Conservation (phyloP, 1,140 invertebrate species). For the Goniozus legneri region DNA sequence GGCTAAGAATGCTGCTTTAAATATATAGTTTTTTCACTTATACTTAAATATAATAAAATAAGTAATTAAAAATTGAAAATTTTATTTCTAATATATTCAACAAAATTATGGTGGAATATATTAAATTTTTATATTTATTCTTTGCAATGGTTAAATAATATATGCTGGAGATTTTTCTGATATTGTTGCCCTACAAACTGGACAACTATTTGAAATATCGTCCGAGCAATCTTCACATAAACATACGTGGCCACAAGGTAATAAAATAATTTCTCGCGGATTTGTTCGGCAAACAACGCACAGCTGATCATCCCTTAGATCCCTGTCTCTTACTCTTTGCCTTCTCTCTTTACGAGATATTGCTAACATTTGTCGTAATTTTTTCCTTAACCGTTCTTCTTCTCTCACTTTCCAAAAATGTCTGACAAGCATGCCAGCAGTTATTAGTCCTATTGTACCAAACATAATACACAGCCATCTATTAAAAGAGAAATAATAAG, state of each 20-base stretch:
- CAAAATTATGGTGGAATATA: background rate
- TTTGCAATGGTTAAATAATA: constrained; percentile 47
- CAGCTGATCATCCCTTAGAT: constrained; percentile 64
- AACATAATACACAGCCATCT: constrained; percentile 66
- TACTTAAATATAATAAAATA: too few relatives aligned
- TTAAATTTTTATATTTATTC: background rate
- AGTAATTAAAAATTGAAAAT: background rate
- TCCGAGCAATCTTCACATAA: constrained; percentile 78
- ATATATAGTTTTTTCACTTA: too few relatives aligned
- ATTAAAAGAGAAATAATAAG: constrained; percentile 19
- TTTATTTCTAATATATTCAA: background rate
- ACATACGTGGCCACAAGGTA: constrained; percentile 81
- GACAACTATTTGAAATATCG: constrained; percentile 65
- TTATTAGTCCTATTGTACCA: constrained; percentile 63
- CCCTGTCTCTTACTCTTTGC: constrained; percentile 59
- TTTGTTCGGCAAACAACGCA: constrained; percentile 76
- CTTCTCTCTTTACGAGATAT: constrained; percentile 62
- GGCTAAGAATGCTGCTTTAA: constrained; percentile 26
- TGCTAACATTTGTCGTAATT: constrained; percentile 60
- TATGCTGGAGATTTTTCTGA: constrained; percentile 67
- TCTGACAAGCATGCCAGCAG: constrained; percentile 62
- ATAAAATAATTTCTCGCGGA: constrained; percentile 74
- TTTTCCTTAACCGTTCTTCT: constrained; percentile 56
- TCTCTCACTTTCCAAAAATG: constrained; percentile 60
- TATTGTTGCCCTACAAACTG: constrained; percentile 68